Base-by-base conservation (phyloP, 2,797 vertebrate species). In the Lerista edwardsae region DNA sequence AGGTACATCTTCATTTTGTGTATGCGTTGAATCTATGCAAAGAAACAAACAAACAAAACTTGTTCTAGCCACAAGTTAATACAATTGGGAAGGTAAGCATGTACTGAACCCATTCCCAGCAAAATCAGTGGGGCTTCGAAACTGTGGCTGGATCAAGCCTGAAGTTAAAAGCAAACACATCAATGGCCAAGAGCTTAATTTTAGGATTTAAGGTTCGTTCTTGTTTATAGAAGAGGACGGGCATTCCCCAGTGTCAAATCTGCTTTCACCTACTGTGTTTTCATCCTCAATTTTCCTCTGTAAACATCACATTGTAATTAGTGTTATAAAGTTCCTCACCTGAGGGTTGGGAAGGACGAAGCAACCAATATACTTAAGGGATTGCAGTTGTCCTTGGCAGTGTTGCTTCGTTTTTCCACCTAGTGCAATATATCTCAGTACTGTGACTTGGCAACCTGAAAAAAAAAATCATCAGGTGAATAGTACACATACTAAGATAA, bases 301-400 rank as follows among this genome's bases (percentile, higher is more conserved):
- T 81, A 80, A 84, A 84, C 78, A 76, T 15, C 57, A 65, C 17
- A 72, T 34, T 10, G 65, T 81, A 86, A 73, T 87, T 87, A 84
- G 29, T 72, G n/a, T 77, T 87, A 44, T 75, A 55, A 80, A 72
- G 82, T 80, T 81, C 73, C 44, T 47, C 59, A 73, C 78, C 7
- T 34, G 67, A 81, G 82, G n/a, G 25, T 73, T 87, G 55, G 55
- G 73, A 81, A 34, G 44, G 73, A 72, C 23, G 8, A 84, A 64
- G 21, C 41, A 80, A 41, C 59, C 67, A 57, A 86, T 71, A 65
- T 64, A 51, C 84, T 71, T 86, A 62, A 77, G 79, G 57, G 73
- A 76, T 57, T 36, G 34, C 34, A 25, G 31, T 25, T 86, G 79
- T 81, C 72, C 55, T 76, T 75, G 73, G 73, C 51, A 76, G 41